phyloP scores from a whole-genome alignment of 2,113 vertebrate species.

The Peromyscus leucopus region DNA sequence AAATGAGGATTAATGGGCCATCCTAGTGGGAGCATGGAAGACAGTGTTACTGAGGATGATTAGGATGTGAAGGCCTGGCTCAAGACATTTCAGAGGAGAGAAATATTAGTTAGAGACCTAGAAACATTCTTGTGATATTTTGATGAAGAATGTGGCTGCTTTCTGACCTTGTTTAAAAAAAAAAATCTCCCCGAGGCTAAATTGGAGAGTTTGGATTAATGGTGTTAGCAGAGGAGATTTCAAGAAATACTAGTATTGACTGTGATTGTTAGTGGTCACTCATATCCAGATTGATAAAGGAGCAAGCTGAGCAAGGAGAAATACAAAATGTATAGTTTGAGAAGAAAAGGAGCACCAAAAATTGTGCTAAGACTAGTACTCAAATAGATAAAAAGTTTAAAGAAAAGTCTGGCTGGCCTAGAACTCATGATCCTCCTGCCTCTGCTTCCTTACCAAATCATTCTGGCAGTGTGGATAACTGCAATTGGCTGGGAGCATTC shows the following conservation, averaged over 20 bases:
- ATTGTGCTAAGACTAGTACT: background rate
- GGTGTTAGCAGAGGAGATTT: background rate
- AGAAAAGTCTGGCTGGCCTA: background rate
- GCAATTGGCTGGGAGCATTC: background rate
- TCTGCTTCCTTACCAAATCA: background rate
- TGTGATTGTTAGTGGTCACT: background rate
- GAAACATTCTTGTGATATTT: background rate
- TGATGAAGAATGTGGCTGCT: background rate
- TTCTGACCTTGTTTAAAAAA: background rate
- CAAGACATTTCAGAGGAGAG: background rate
- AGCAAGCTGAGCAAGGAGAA: background rate
- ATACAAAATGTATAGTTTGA: background rate
- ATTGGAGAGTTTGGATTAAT: background rate
- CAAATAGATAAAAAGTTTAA: background rate
- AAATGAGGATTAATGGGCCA: background rate
- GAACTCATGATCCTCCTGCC: background rate
- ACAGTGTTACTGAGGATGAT: background rate
- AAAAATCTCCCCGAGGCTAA: background rate
- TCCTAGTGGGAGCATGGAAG: background rate
- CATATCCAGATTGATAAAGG: background rate
- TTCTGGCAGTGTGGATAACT: background rate
- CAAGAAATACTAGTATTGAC: background rate
- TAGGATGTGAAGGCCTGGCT: background rate
- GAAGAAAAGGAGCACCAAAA: background rate
- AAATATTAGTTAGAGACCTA: background rate